Evolutionary conservation across 2,797 vertebrate genomes (phyloP).

Genomic region (Momotus momota): DNA sequence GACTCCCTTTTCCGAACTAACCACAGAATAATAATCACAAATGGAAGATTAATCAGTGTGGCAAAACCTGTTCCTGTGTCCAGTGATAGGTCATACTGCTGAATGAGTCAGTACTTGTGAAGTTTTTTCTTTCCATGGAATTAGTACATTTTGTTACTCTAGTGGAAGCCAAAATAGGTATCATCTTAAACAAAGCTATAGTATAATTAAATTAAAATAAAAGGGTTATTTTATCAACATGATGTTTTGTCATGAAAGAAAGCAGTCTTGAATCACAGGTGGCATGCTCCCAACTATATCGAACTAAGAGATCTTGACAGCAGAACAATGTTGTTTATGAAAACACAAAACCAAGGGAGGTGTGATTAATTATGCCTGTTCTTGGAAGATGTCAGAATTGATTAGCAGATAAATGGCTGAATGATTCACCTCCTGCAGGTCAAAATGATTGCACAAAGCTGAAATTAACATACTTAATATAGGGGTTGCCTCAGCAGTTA

Average conservation of each 20-base stretch:
- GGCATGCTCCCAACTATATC: conserved; percentile 21
- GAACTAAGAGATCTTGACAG: conserved; percentile 46
- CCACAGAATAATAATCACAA: neutral
- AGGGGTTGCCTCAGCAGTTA: conserved; percentile 61
- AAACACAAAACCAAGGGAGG: conserved; percentile 71
- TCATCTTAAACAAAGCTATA: conserved; percentile 45
- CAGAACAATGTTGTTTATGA: conserved; percentile 72
- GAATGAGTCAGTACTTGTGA: neutral
- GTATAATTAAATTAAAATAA: conserved; percentile 48
- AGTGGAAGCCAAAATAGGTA: neutral
- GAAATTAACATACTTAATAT: conserved; percentile 63
- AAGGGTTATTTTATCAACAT: conserved; percentile 46
- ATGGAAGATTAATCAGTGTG: neutral
- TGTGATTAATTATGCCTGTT: conserved; percentile 74
- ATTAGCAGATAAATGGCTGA: conserved; percentile 74
- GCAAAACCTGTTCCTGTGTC: neutral
- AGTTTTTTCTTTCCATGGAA: neutral
- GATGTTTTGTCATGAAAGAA: conserved; percentile 31
- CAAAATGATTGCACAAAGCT: conserved; percentile 69
- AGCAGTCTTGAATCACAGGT: conserved; percentile 48
- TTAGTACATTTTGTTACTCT: neutral
- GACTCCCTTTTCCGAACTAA: neutral
- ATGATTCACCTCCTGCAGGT: conserved; percentile 73
- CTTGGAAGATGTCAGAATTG: conserved; percentile 73
- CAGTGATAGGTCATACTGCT: neutral